Percentiles rank a stretch among this genome's conserved stretches.
phyloP scores from a whole-genome alignment of 2,888 invertebrate species.

The Cylindroiulus punctatus region DNA sequence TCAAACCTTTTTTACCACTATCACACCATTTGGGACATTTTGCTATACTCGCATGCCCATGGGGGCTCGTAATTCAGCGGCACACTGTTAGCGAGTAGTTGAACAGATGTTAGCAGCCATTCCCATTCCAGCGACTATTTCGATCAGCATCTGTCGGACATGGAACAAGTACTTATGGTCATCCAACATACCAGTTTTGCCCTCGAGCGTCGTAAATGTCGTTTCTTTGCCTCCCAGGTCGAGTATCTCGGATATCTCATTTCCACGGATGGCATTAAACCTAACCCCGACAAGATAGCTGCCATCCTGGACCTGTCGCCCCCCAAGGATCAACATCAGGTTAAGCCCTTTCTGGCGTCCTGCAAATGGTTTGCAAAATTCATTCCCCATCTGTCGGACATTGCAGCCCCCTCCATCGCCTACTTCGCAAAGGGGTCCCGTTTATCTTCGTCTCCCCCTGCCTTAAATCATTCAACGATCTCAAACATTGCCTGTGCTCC shows the following conservation, averaged over 20 bases:
- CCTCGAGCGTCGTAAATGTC: background rate
- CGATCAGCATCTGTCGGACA: background rate
- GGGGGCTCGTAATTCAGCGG: background rate
- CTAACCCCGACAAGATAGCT: background rate
- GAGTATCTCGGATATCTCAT: background rate
- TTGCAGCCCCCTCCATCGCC: background rate
- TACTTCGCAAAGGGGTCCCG: background rate
- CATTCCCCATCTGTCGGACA: background rate
- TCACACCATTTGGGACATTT: background rate
- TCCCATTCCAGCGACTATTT: background rate
- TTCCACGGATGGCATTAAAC: background rate
- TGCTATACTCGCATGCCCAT: background rate
- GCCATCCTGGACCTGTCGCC: background rate
- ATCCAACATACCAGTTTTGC: background rate
- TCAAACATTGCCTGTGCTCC: rapidly evolving
- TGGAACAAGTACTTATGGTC: background rate
- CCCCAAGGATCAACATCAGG: background rate
- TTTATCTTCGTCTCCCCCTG: background rate
- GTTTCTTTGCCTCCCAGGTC: background rate
- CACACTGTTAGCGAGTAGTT: background rate
- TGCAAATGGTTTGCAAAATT: background rate
- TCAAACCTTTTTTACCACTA: background rate
- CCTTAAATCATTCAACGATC: background rate
- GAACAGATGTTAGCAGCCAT: background rate
- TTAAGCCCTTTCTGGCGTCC: background rate